Base-by-base conservation (phyloP, 1,140 invertebrate genomes). In the Lucilia cuprina region DNA sequence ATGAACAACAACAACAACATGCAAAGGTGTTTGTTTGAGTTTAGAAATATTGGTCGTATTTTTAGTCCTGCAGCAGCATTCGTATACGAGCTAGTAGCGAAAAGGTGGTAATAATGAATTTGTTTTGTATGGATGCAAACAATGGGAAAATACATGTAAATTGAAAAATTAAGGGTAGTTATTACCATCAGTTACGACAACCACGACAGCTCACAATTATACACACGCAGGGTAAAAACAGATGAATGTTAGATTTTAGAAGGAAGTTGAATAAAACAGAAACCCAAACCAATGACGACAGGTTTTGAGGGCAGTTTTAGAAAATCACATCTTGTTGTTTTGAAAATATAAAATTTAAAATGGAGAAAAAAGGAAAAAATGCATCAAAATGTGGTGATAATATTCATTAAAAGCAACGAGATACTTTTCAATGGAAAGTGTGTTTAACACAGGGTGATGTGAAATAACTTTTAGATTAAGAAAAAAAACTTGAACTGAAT, bases 101-200 rank as follows among this genome's bases (percentile, higher is more conserved):
- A 70, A 70, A 70, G 65, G 65, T 70, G 65, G n/a, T 60, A n/a
- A 60, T 60, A 60, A 60, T 60, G 55, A n/a, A 60, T 21, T 19
- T 21, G 65, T 70, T 70, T 70, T 70, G 65, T 70, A 25, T 60
- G 5, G 55, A 60, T 21, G 9, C n/a, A 70, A 70, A 70, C 65
- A 21, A 60, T 60, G 55, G 55, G n/a, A 21, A 21, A 70, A 70
- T 21, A 70, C n/a, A 70, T 70, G n/a, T 19, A 70, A 70, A 70
- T 70, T 70, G 65, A 70, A 70, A 70, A 70, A 70, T 70, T 70
- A 70, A 21, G 65, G 65, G 65, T 70, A 21, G 65, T 21, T 70
- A 70, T 21, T 70, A 21, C 65, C 55, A 14, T 12, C 50, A 17
- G 14, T 60, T 60, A n/a, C 14, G n/a, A 41, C 13, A 17, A n/a